A percentile compares a stretch with the other conserved stretches of the same genome.
Conservation (phyloP, 2,888 invertebrate genomes). For the Ophion ventricosus region DNA sequence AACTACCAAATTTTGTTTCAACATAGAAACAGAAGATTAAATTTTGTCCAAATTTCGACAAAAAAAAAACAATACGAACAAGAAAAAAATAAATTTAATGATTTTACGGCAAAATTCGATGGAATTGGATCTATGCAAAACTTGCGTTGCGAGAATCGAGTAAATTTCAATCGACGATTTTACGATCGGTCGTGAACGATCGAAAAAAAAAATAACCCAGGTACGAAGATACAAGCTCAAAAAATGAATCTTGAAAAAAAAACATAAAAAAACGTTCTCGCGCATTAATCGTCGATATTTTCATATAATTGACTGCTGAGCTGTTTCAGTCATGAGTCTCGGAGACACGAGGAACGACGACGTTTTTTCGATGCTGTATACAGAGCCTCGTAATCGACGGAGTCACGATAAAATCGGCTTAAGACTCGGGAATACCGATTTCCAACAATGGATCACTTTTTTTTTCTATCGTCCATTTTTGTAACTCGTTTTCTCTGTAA, state of each 20-base stretch:
- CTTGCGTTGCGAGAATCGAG: background rate
- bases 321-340: constrained; percentile 50
- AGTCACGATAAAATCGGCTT: constrained; percentile 14
- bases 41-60: background rate
- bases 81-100: too few relatives aligned
- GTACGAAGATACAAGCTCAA: background rate
- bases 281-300: background rate
- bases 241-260: background rate
- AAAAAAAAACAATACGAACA: background rate
- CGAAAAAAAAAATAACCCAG: background rate
- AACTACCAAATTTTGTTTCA: too few relatives aligned
- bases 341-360: constrained; percentile 15
- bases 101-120: too few relatives aligned
- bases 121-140: background rate
- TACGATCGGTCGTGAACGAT: background rate
- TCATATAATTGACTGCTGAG: constrained; percentile 26
- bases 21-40: too few relatives aligned
- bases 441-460: background rate
- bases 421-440: constrained; percentile 10
- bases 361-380: constrained; percentile 47
- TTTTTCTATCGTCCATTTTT: constrained; percentile 4
- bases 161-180: too few relatives aligned
- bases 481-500: background rate
- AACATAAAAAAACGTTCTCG: background rate
- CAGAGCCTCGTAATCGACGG: constrained; percentile 35